Conservation (phyloP, 2,888 invertebrate genomes). For the Trilocha varians region DNA sequence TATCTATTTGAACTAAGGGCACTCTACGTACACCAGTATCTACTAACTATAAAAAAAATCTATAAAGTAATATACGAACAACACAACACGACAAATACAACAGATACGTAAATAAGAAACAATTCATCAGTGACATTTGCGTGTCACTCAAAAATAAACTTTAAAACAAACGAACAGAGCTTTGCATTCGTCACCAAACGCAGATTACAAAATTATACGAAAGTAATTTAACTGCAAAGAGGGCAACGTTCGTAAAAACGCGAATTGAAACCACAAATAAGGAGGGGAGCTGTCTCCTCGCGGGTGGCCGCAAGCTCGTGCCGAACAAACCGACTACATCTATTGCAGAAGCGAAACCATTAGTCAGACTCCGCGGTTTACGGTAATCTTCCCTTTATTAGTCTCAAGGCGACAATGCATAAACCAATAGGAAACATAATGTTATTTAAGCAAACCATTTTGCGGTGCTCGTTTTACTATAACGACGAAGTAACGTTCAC, state of each 20-base stretch:
- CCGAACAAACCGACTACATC: conserved; percentile 69
- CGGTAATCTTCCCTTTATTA: conserved; percentile 63
- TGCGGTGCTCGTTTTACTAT: too few relatives aligned
- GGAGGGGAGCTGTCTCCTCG: conserved; percentile 56
- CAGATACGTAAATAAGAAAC: too few relatives aligned
- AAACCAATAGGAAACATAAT: too few relatives aligned
- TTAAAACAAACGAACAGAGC: conserved; percentile 13
- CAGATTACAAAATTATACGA: conserved; percentile 1
- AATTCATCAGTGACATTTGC: too few relatives aligned
- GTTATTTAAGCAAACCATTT: too few relatives aligned
- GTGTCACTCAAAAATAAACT: conserved; percentile 14
- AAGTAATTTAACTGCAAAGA: conserved; percentile 44
- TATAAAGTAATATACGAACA: too few relatives aligned
- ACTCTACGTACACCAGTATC: too few relatives aligned
- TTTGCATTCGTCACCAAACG: conserved; percentile 4
- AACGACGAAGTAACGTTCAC: too few relatives aligned
- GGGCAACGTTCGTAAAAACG: conserved; percentile 65
- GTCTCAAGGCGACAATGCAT: too few relatives aligned
- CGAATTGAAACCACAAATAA: conserved; percentile 71
- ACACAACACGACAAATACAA: too few relatives aligned
- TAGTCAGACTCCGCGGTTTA: conserved; percentile 44
- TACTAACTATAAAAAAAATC: too few relatives aligned
- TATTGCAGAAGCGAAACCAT: conserved; percentile 52
- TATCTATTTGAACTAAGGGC: too few relatives aligned
- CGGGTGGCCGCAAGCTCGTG: conserved; percentile 68